Evolutionary conservation across 2,888 invertebrate genomes (phyloP).

Genomic region (Mesorhabditis sp.): DNA sequence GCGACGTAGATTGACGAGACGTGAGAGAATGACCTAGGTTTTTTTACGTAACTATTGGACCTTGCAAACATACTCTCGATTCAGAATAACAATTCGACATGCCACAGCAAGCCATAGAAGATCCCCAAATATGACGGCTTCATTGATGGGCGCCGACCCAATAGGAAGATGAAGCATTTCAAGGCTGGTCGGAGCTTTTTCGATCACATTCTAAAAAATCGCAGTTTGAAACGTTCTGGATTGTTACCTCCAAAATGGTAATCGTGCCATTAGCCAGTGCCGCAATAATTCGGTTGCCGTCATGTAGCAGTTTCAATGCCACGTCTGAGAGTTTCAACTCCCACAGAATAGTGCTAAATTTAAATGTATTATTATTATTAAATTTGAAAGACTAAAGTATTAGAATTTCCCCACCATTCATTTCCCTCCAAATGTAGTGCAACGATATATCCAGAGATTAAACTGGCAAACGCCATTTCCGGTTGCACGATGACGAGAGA

Average conservation of each 20-base stretch:
- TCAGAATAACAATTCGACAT: conserved; percentile 62
- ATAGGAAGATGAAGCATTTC: conserved; percentile 63
- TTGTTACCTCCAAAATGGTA: conserved; percentile 62
- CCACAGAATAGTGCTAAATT: conserved; percentile 58
- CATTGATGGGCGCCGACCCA: conserved; percentile 62
- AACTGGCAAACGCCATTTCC: conserved; percentile 60
- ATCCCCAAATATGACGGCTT: conserved; percentile 58
- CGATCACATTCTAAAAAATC: conserved; percentile 43
- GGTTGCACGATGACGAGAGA: conserved; percentile 59
- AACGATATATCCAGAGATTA: conserved; percentile 60
- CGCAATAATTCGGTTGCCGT: conserved; percentile 60
- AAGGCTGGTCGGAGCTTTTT: conserved; percentile 47
- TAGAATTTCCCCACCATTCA: conserved; percentile 14
- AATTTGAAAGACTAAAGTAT: not conserved
- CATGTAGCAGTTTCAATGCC: conserved; percentile 60
- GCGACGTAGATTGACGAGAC: conserved; percentile 60
- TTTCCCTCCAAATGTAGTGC: conserved; percentile 55
- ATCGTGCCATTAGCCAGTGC: conserved; percentile 64
- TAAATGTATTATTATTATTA: not conserved
- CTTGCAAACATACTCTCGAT: conserved; percentile 58
- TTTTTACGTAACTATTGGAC: not conserved
- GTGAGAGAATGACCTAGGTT: conserved; percentile 37
- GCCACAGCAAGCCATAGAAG: conserved; percentile 63
- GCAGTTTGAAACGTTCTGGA: not conserved
- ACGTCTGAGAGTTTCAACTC: conserved; percentile 62